A percentile compares a stretch with the other conserved stretches of the same genome.
Conservation (phyloP, 2,888 invertebrate species). For the Apamea anceps region DNA sequence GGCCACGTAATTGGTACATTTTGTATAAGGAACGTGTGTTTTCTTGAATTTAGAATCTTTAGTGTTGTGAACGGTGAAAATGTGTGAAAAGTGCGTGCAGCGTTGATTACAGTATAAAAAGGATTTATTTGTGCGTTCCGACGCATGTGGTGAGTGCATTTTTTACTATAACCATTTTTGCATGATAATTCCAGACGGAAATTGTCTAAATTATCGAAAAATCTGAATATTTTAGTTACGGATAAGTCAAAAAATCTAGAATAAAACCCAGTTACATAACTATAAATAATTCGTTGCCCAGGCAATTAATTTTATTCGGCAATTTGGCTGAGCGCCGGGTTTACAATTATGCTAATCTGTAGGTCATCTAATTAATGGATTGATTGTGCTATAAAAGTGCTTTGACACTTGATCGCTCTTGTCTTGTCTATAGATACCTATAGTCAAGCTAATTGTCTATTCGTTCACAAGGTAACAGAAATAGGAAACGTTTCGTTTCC, state of each 20-base stretch:
- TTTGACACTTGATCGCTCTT: slow-evolving; percentile 55
- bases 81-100: slow-evolving; percentile 86
- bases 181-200: neutral
- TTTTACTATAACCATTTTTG: slow-evolving; percentile 47
- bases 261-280: slow-evolving; percentile 62
- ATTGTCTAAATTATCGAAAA: neutral
- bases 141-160: slow-evolving; percentile 76
- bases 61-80: slow-evolving; percentile 79
- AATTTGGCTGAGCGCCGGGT: slow-evolving; percentile 70
- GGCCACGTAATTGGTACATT: slow-evolving; percentile 75
- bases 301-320: slow-evolving; percentile 68
- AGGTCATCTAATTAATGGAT: slow-evolving; percentile 60
- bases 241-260: slow-evolving; percentile 32
- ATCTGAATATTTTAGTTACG: neutral
- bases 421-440: slow-evolving; percentile 38
- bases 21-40: slow-evolving; percentile 60
- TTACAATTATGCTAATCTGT: slow-evolving; percentile 56
- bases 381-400: slow-evolving; percentile 42
- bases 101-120: slow-evolving; percentile 73
- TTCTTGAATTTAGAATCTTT: slow-evolving; percentile 65
- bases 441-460: slow-evolving; percentile 26
- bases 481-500: neutral
- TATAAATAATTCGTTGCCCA: slow-evolving; percentile 66
- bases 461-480: slow-evolving; percentile 42
- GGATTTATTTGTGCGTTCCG: slow-evolving; percentile 75